Evolutionary conservation across 1,140 invertebrate genomes (phyloP), one percentile per base, ranked within the genome.

Genomic region (Drosophila repletoides): DNA sequence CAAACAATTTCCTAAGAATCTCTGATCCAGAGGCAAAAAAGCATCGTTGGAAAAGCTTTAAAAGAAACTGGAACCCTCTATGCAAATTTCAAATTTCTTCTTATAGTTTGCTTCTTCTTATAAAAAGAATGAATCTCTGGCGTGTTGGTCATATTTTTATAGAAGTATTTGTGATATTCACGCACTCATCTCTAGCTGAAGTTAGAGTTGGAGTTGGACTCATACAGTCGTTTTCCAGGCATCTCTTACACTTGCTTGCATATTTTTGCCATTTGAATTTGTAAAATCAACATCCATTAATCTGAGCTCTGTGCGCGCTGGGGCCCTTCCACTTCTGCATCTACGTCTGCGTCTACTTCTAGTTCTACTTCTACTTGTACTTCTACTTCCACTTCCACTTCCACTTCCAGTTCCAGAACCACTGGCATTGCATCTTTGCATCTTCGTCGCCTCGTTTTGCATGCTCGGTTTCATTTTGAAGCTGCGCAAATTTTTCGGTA

Each of bases 211-310:
- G 5, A 34, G 48, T 38, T 26, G 12, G 21, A 24, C 31, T 52
- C 29, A 12, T 40, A 34, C 5, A 40, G 51, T 40, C 51, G 43
- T 65, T 52, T 21, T 21, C 7, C 28, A 38, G 52, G 80, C 79
- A 84, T 84, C 80, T 72, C 72, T 86, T 84, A 75, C 80, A 86
- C 72, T 83, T 86, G 76, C 80, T 80, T 86, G 80, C 80, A 86
- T 86, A 86, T 86, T 86, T 86, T 86, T 86, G 80, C 80, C 80
- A 86, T 86, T 86, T 86, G 80, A 86, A 86, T 86, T 86, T 86
- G 80, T 86, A 86, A 86, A 86, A 86, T 86, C 80, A 86, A 86
- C 80, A 86, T 86, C 80, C 80, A 86, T 86, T 86, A 86, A 86
- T 86, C 80, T 86, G 75, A 65, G 73, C 76, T 69, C 75, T 66